Conservation (phyloP, 2,113 vertebrate species). For the Carassius gibelio region DNA sequence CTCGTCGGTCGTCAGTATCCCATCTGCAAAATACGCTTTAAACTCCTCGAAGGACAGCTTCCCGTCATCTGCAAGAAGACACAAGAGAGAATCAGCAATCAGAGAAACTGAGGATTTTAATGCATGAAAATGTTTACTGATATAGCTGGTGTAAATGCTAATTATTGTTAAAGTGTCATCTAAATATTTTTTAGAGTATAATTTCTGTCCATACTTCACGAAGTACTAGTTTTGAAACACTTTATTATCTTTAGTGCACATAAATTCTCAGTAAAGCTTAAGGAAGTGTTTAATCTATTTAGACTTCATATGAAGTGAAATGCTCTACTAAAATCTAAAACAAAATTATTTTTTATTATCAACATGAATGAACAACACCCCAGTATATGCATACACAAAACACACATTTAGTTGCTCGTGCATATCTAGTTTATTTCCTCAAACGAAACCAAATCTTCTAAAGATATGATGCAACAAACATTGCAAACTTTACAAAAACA, state of each 20-base stretch:
- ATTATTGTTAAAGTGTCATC: neutral
- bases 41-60: slow-evolving; percentile 98
- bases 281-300: neutral
- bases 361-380: too few species aligned
- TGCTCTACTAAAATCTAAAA: neutral
- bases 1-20: slow-evolving; percentile 88
- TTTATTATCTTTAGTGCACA: neutral
- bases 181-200: neutral
- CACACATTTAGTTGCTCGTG: too few species aligned
- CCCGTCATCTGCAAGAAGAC: slow-evolving; percentile 85
- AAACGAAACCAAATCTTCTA: neutral
- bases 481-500: neutral
- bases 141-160: neutral
- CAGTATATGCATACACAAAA: too few species aligned
- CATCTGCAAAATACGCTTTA: slow-evolving; percentile 92
- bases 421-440: too few species aligned
- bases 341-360: too few species aligned
- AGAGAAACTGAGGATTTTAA: neutral
- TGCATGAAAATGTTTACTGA: neutral
- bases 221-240: neutral
- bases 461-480: neutral
- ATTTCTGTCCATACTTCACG: neutral
- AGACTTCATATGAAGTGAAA: neutral
- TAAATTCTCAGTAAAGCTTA: neutral
- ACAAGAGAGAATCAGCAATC: slow-evolving; percentile 12